Evolutionary conservation across 2,113 vertebrate genomes (phyloP).

Genomic region (Panthera leo): DNA sequence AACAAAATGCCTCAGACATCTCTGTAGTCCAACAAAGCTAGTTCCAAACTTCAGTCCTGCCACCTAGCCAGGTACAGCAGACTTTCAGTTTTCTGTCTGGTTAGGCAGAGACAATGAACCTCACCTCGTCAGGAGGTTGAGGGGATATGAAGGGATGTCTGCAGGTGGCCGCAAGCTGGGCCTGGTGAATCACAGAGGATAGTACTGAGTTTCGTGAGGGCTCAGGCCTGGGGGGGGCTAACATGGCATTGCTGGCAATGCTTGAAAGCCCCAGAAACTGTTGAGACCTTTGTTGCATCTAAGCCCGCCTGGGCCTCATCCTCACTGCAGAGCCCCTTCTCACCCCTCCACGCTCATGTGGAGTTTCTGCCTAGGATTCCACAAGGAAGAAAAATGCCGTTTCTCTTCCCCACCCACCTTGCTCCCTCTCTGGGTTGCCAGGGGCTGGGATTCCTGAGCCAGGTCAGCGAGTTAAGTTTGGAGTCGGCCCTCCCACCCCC

Average conservation of each 20-base stretch:
- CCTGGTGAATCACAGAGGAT: neutral
- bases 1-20: neutral
- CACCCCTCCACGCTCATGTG: accelerated
- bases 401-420: neutral
- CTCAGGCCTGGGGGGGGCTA: accelerated
- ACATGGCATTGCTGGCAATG: accelerated
- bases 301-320: neutral
- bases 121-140: neutral
- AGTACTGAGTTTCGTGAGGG: accelerated
- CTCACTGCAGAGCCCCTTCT: neutral
- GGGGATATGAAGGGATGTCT: neutral
- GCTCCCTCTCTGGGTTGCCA: neutral
- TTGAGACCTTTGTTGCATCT: accelerated
- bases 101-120: neutral
- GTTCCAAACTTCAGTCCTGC: neutral
- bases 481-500: neutral
- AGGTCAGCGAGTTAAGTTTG: neutral
- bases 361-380: neutral
- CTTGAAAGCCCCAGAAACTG: neutral
- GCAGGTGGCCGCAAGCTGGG: neutral
- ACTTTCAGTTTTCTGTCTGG: neutral
- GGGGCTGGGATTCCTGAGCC: neutral
- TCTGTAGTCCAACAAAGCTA: neutral
- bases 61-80: accelerated
- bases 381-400: accelerated